phyloP scores from a whole-genome alignment of 2,888 invertebrate genomes.

The Mesorhabditis belari region DNA sequence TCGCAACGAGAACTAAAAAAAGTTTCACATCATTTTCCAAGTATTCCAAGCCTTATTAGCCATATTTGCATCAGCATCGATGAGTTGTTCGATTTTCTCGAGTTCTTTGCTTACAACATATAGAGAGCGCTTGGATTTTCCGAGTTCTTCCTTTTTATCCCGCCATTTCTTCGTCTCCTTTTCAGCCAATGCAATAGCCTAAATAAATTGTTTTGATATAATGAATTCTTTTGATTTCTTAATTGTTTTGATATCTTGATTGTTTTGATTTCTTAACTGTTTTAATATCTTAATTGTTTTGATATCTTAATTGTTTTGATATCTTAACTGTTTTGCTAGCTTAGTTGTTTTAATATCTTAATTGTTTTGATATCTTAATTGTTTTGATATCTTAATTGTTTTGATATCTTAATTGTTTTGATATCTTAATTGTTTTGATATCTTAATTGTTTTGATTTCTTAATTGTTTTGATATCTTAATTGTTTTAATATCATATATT shows the following conservation, averaged over 20 bases:
- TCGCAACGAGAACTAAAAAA: conserved; percentile 13
- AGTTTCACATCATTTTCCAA: background rate
- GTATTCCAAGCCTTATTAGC: conserved; percentile 10
- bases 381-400: too few species aligned
- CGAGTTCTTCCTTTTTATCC: conserved; percentile 32
- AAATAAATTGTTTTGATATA: background rate
- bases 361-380: too few species aligned
- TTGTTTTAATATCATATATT: background rate
- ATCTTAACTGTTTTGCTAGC: too few species aligned
- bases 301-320: too few species aligned
- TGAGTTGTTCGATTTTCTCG: conserved; percentile 25
- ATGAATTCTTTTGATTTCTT: background rate
- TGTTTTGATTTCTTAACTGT: too few species aligned
- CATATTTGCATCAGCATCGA: conserved; percentile 14
- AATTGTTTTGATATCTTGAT: too few species aligned
- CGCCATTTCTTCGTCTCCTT: conserved; percentile 25
- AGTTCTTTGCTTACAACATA: conserved; percentile 31
- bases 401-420: too few species aligned
- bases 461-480: too few species aligned
- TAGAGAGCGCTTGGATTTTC: conserved; percentile 22
- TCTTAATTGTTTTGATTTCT: too few species aligned
- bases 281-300: background rate
- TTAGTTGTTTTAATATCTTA: too few species aligned
- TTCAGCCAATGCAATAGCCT: conserved; percentile 25
- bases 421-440: too few species aligned